Base-by-base conservation (phyloP, 2,888 invertebrate genomes). In the Baccha elongata region DNA sequence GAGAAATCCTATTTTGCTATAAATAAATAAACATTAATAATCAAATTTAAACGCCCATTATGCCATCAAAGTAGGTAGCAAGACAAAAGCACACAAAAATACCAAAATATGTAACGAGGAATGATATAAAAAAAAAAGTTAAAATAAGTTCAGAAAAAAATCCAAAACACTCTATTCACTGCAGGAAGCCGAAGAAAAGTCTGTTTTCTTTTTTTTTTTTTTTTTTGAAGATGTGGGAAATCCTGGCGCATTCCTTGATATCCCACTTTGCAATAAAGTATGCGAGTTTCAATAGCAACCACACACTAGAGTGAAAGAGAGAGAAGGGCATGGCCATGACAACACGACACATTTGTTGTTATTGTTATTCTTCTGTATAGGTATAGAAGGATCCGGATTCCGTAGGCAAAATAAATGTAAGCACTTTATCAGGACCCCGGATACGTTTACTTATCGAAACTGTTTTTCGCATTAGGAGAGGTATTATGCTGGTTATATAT, bases 361-460 rank as follows among this genome's bases (percentile, higher is more conserved):
- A 8, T 32, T 32, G 29, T 4, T 32, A n/a, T n/a, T n/a, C 19
- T 35, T 40, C 23, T 23, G 3, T 55, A 10, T 55, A 13, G 19
- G 23, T 32, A 32, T 8, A 37, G 13, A 58, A 15, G 58, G 26
- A 58, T 50, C 55, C 50, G 8, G 55, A 50, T 67, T 78, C 50
- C 64, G 53, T 76, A 83, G 67, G 83, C 72, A 78, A 72, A 73
- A 78, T 62, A 72, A 73, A 52, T 78, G 73, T 78, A 72, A 83
- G 72, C 83, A 78, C 83, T 83, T 83, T 83, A 83, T 83, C 72
- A 83, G 60, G 78, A 58, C 23, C 53, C 83, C 78, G 76, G 81
- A 76, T 76, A 81, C 71, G 81, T 76, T 81, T 81, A 81, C 69
- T 81, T 76, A 81, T 81, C 81, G 81, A 81, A 81, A 81, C 76